Conservation (phyloP, 2,888 invertebrate species). For the Acronicta leporina region DNA sequence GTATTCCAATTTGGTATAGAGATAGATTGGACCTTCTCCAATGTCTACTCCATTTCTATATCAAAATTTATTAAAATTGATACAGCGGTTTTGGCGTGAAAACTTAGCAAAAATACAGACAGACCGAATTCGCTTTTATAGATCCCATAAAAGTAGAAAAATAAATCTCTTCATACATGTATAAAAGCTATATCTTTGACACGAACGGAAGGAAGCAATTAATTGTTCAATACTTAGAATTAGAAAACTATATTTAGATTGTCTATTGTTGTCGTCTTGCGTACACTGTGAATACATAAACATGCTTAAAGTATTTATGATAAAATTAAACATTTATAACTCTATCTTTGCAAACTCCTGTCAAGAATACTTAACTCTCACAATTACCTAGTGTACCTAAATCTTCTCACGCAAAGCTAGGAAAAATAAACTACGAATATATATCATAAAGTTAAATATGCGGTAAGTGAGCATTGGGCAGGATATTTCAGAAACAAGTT, state of each 20-base stretch:
- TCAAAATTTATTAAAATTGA: no score
- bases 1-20: no score
- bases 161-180: conserved; percentile 20
- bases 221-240: conserved; percentile 21
- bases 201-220: conserved; percentile 30
- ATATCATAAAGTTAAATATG: conserved; percentile 25
- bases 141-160: not conserved
- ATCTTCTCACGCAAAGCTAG: conserved; percentile 40
- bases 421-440: conserved; percentile 31
- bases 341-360: conserved; percentile 19
- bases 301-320: conserved; percentile 9
- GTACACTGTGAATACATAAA: conserved; percentile 25
- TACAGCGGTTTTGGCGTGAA: no score
- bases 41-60: no score
- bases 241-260: conserved; percentile 23
- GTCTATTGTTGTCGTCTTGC: conserved; percentile 20
- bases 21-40: no score
- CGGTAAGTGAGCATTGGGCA: conserved; percentile 21
- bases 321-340: conserved; percentile 5
- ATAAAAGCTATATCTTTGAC: conserved; percentile 15
- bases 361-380: conserved; percentile 36
- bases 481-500: conserved; percentile 48
- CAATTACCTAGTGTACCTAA: conserved; percentile 29
- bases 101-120: no score
- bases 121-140: no score